Evolutionary conservation across 1,140 invertebrate genomes (phyloP).

Genomic region (Apis dorsata): DNA sequence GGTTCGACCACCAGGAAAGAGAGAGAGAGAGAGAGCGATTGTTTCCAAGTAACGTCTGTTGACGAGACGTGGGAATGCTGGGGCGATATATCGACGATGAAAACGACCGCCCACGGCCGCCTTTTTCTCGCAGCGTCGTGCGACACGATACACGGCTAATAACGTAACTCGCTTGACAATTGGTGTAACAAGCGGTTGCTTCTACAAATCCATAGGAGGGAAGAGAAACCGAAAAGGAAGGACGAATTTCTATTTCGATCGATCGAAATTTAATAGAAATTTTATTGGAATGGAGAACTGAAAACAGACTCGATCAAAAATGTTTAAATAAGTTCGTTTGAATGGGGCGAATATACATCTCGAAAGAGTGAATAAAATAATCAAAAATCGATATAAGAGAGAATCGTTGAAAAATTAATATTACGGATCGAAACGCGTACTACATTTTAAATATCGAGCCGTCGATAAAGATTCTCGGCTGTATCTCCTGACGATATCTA

Average conservation of each 20-base stretch:
- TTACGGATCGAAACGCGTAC: too few relatives aligned
- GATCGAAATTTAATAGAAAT: too few relatives aligned
- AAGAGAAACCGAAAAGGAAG: background rate
- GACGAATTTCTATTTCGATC: background rate
- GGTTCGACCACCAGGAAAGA: conserved; percentile 37
- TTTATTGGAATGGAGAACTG: too few relatives aligned
- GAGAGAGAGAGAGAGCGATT: conserved; percentile 59
- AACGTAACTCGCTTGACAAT: conserved; percentile 45
- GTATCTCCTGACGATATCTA: too few relatives aligned
- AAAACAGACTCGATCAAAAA: too few relatives aligned
- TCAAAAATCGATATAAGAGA: too few relatives aligned
- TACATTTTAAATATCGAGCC: too few relatives aligned
- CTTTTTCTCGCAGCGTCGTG: conserved; percentile 68
- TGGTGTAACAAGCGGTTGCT: background rate
- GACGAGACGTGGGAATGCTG: conserved; percentile 75
- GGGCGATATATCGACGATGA: conserved; percentile 61
- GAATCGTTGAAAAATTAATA: too few relatives aligned
- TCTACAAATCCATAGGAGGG: conserved; percentile 4
- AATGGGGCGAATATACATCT: too few relatives aligned
- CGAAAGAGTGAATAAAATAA: too few relatives aligned
- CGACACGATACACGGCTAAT: conserved; percentile 72
- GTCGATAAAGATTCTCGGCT: too few relatives aligned
- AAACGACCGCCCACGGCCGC: conserved; percentile 60
- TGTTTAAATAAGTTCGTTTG: too few relatives aligned
- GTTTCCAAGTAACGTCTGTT: conserved; percentile 64